Evolutionary conservation across 2,888 invertebrate genomes (phyloP).

Genomic region (Operophtera brumata): DNA sequence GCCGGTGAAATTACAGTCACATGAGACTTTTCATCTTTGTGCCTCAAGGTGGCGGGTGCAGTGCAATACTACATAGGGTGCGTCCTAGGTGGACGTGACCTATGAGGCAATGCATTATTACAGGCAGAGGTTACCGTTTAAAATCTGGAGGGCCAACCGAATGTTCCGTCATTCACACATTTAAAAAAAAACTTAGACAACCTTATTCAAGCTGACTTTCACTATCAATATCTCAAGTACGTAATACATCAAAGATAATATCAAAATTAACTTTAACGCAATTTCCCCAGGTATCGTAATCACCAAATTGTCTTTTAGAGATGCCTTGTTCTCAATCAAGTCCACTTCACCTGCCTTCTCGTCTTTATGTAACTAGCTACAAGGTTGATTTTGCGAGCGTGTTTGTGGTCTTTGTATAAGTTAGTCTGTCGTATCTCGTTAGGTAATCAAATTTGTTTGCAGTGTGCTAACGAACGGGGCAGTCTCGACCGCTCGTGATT

Average conservation of each 20-base stretch:
- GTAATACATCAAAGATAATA: not conserved
- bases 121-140: too few relatives aligned
- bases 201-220: too few relatives aligned
- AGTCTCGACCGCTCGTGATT: constrained; percentile 53
- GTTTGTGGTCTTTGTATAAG: constrained; percentile 19
- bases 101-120: too few relatives aligned
- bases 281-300: constrained; percentile 23
- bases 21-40: too few relatives aligned
- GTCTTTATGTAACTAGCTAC: constrained; percentile 6
- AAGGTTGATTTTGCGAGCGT: constrained; percentile 16
- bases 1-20: too few relatives aligned
- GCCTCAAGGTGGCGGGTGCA: too few relatives aligned
- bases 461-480: constrained; percentile 66
- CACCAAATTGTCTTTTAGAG: constrained; percentile 10
- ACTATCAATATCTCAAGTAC: not conserved
- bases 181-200: too few relatives aligned
- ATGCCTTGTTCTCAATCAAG: constrained; percentile 3
- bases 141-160: too few relatives aligned
- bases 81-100: too few relatives aligned
- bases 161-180: too few relatives aligned
- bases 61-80: too few relatives aligned
- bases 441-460: constrained; percentile 76
- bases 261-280: constrained; percentile 1
- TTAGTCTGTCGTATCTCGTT: constrained; percentile 50
- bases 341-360: constrained; percentile 1